Percentiles rank a stretch among this genome's conserved stretches.
Conservation (phyloP, 2,888 invertebrate species). For the Diplazon laetatorius region DNA sequence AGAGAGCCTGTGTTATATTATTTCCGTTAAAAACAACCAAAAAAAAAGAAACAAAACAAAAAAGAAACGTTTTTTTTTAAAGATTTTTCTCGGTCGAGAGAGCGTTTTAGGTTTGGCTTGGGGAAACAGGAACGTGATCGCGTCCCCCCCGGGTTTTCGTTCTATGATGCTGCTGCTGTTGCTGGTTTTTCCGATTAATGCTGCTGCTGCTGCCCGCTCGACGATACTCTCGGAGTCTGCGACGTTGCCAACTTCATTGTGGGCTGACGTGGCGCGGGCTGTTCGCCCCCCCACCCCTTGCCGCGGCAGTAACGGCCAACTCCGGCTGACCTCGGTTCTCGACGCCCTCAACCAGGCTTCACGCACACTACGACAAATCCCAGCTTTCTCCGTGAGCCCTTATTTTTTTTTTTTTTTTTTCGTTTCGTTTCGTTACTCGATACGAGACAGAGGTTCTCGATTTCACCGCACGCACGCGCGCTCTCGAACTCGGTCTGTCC, state of each 20-base stretch:
- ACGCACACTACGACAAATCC: neutral
- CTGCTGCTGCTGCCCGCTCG: conserved; percentile 32
- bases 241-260: conserved; percentile 73
- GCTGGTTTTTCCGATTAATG: conserved; percentile 15
- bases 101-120: conserved; percentile 45
- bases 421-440: too few species aligned
- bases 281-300: too few species aligned
- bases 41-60: too few species aligned
- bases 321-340: conserved; percentile 53
- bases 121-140: conserved; percentile 51
- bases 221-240: conserved; percentile 29
- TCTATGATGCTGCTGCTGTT: conserved; percentile 23
- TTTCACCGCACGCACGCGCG: too few species aligned
- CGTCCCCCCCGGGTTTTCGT: conserved; percentile 48
- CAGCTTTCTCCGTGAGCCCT: neutral
- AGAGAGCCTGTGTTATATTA: conserved; percentile 4
- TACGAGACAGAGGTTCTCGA: too few species aligned
- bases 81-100: too few species aligned
- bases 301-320: conserved; percentile 43
- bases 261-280: conserved; percentile 75
- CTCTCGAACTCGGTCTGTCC: too few species aligned
- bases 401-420: neutral
- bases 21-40: too few species aligned
- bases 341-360: conserved; percentile 1
- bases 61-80: too few species aligned